Evolutionary conservation across 2,888 invertebrate genomes (phyloP).

Genomic region (Eilema caniola): DNA sequence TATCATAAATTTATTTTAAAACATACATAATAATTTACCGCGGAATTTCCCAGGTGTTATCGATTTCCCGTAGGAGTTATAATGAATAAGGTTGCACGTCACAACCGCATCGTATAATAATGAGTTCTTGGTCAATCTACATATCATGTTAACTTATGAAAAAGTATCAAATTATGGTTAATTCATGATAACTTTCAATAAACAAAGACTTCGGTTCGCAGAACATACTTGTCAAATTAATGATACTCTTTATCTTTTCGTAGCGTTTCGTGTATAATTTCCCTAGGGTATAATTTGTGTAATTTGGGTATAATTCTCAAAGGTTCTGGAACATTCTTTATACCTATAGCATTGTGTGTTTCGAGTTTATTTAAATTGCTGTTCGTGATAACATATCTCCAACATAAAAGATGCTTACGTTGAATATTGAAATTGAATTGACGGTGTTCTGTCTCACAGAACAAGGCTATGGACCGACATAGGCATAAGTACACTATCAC

Average conservation of each 20-base stretch:
- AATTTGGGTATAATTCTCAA: background rate
- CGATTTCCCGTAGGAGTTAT: background rate
- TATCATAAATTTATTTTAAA: no score
- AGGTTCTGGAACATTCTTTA: constrained; percentile 1
- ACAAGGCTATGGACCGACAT: background rate
- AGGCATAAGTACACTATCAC: background rate
- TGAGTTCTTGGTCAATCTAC: background rate
- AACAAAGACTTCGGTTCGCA: background rate
- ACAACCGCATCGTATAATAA: background rate
- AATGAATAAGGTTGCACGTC: background rate
- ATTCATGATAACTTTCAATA: background rate
- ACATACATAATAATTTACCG: no score
- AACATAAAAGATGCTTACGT: background rate
- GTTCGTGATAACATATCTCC: background rate
- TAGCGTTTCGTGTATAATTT: constrained; percentile 2
- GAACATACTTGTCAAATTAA: background rate
- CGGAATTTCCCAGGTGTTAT: background rate
- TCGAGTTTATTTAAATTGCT: background rate
- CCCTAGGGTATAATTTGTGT: background rate
- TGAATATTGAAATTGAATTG: background rate
- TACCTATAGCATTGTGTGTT: background rate
- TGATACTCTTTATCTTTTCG: background rate
- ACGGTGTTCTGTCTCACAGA: background rate
- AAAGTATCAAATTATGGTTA: background rate
- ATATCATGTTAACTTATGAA: background rate